Conservation (phyloP, 2,113 vertebrate genomes). For the Sturnira hondurensis region DNA sequence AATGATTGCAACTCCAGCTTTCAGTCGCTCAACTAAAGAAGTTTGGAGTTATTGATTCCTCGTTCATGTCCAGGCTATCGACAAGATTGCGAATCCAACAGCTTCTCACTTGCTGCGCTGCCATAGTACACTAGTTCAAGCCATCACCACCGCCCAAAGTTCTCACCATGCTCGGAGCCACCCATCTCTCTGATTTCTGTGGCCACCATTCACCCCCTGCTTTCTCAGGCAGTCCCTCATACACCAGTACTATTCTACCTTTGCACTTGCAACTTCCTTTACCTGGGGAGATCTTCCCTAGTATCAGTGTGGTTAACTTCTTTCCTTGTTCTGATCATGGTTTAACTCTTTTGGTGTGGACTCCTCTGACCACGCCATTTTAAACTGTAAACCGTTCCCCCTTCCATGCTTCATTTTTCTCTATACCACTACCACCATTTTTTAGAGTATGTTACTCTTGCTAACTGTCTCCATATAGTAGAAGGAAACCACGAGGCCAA, state of each 20-base stretch:
- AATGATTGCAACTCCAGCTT: not conserved
- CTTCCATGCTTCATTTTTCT: not conserved
- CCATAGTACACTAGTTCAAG: not conserved
- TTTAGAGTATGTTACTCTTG: not conserved
- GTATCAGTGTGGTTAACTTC: too few relatives aligned
- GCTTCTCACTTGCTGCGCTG: not conserved
- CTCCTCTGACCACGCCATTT: not conserved
- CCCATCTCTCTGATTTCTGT: not conserved
- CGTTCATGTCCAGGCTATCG: not conserved
- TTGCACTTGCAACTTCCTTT: not conserved
- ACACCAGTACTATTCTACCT: not conserved
- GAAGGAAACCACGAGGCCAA: not conserved
- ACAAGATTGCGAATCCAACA: not conserved
- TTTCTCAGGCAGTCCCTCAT: not conserved
- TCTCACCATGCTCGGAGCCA: not conserved
- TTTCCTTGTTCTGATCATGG: not conserved
- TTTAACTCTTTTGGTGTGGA: not conserved
- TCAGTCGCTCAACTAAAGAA: not conserved
- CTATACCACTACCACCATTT: not conserved
- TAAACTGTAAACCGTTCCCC: not conserved
- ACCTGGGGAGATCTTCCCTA: not conserved
- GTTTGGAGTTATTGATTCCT: not conserved
- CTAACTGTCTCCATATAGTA: not conserved
- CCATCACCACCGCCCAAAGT: not conserved
- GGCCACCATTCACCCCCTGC: not conserved